Percentiles rank a stretch among this genome's conserved stretches.
Conservation (phyloP, 2,888 invertebrate genomes). For the Ectobius pallidus region DNA sequence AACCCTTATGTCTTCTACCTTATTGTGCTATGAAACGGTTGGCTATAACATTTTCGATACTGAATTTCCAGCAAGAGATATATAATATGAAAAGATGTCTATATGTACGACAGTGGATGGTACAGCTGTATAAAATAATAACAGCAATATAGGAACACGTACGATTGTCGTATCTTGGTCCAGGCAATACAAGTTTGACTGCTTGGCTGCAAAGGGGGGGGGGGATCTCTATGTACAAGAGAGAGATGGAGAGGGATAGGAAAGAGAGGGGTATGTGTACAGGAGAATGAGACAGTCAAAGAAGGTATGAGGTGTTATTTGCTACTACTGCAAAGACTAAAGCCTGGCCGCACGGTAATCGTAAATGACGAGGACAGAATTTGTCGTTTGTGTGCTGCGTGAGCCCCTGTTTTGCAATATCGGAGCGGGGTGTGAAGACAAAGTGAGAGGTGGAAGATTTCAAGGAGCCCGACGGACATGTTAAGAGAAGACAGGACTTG, state of each 20-base stretch:
- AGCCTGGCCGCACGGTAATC: conserved; percentile 45
- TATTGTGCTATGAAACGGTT: conserved; percentile 29
- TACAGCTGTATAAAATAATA: conserved; percentile 42
- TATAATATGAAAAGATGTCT: conserved; percentile 9
- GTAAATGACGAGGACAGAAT: conserved; percentile 50
- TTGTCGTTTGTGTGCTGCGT: conserved; percentile 48
- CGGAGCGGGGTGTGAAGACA: conserved; percentile 26
- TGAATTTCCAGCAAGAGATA: conserved; percentile 4
- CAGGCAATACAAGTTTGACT: conserved; percentile 25
- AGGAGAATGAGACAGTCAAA: not conserved
- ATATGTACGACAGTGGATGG: conserved; percentile 20
- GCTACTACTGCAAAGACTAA: conserved; percentile 32
- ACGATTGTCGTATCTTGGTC: conserved; percentile 41
- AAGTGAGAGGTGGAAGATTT: conserved; percentile 19
- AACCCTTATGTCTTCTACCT: conserved; percentile 28
- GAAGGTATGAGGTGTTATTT: conserved; percentile 32
- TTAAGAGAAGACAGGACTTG: conserved; percentile 30
- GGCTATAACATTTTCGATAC: conserved; percentile 32
- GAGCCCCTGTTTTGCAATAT: conserved; percentile 43
- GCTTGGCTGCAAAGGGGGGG: not conserved
- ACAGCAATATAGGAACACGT: conserved; percentile 40
- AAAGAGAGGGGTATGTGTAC: not conserved
- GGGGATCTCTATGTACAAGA: not conserved
- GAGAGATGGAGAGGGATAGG: not conserved
- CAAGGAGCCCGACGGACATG: conserved; percentile 22